Evolutionary conservation across 2,113 vertebrate genomes (phyloP).

Genomic region (Mus pahari): DNA sequence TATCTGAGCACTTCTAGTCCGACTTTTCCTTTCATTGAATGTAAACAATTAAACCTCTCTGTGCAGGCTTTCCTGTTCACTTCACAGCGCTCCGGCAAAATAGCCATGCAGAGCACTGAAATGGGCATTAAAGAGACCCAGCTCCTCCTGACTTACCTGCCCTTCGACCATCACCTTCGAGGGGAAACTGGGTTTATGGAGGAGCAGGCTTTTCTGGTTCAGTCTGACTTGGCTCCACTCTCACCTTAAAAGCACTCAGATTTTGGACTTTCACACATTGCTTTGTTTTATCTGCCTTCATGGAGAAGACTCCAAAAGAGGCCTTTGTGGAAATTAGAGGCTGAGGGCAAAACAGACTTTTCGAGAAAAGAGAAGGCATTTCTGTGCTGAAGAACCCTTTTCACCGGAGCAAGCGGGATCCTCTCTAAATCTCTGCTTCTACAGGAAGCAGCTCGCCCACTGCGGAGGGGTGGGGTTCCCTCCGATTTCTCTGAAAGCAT

Average conservation of each 20-base stretch:
- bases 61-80: slow-evolving; percentile 87
- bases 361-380: not conserved
- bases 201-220: not conserved
- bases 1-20: slow-evolving; percentile 88
- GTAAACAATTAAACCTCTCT: slow-evolving; percentile 91
- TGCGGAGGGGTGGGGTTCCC: slow-evolving; percentile 51
- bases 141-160: not conserved
- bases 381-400: slow-evolving; percentile 42
- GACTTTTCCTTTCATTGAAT: slow-evolving; percentile 93
- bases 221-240: slow-evolving; percentile 21
- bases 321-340: not conserved
- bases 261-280: not conserved
- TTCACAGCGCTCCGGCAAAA: slow-evolving; percentile 65
- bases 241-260: not conserved
- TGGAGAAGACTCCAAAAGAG: not conserved
- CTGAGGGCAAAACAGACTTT: not conserved
- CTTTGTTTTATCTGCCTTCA: slow-evolving; percentile 11
- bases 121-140: slow-evolving; percentile 39
- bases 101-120: slow-evolving; percentile 47
- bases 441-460: slow-evolving; percentile 71
- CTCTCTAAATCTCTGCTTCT: slow-evolving; percentile 61
- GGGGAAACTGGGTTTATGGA: not conserved
- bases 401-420: slow-evolving; percentile 37
- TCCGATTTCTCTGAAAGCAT: slow-evolving; percentile 76
- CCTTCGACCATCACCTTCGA: not conserved